Evolutionary conservation across 2,888 invertebrate species (phyloP).

Genomic region (Ichneumon xanthorius): DNA sequence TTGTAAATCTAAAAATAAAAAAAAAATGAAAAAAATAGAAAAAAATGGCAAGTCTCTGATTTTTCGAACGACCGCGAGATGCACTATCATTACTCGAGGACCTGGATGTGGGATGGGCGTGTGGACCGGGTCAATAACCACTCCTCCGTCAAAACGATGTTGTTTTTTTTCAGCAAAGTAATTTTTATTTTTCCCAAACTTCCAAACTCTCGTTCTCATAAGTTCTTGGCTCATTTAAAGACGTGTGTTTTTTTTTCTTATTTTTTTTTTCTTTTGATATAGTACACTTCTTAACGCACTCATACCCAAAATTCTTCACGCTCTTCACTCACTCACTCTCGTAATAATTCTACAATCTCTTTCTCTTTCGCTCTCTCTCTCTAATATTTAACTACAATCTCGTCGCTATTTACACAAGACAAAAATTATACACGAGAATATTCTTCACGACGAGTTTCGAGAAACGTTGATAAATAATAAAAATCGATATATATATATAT

Average conservation of each 20-base stretch:
- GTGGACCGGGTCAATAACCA: conserved; percentile 83
- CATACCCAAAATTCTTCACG: conserved; percentile 25
- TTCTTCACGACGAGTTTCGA: conserved; percentile 54
- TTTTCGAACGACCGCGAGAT: conserved; percentile 44
- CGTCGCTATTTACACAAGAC: conserved; percentile 62
- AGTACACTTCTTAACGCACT: conserved; percentile 63
- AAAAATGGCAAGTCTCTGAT: not conserved
- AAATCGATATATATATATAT: conserved; percentile 44
- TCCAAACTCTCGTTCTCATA: conserved; percentile 62
- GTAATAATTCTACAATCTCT: conserved; percentile 47
- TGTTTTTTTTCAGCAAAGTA: conserved; percentile 81
- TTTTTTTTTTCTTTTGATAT: conserved; percentile 43
- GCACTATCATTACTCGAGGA: conserved; percentile 62
- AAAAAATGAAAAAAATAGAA: not conserved
- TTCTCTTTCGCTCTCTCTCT: conserved; percentile 33
- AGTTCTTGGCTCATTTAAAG: conserved; percentile 62
- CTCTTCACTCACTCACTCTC: conserved; percentile 46
- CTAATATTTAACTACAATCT: conserved; percentile 63
- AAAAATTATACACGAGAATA: conserved; percentile 71
- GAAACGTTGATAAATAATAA: conserved; percentile 62
- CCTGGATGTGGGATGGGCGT: conserved; percentile 76
- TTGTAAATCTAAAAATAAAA: not conserved
- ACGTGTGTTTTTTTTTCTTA: not conserved
- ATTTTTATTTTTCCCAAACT: conserved; percentile 78
- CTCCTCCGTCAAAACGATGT: conserved; percentile 80